Evolutionary conservation across 2,888 invertebrate genomes (phyloP).

Genomic region (Drosophila stalkeri): DNA sequence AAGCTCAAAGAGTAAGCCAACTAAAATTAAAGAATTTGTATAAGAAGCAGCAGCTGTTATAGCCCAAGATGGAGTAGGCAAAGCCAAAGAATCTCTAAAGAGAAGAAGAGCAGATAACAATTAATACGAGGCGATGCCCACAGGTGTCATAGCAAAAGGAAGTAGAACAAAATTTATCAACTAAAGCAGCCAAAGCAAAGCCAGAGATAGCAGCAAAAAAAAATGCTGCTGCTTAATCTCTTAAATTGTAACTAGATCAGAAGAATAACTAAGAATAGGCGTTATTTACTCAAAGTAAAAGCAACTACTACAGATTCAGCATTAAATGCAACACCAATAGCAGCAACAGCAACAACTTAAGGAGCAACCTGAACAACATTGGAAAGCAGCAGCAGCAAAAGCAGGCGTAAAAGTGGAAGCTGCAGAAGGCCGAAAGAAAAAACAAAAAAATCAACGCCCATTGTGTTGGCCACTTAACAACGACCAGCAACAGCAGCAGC

Average conservation of each 20-base stretch:
- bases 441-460: constrained; percentile 33
- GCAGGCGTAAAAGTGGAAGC: constrained; percentile 10
- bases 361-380: neutral
- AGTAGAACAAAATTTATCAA: neutral
- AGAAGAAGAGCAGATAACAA: neutral
- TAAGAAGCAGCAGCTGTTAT: neutral
- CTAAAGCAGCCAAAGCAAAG: neutral
- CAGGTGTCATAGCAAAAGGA: neutral
- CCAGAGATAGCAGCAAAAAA: neutral
- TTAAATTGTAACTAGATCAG: neutral
- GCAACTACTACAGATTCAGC: neutral
- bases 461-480: constrained; percentile 48
- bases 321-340: neutral
- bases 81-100: neutral
- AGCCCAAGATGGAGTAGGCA: too few relatives aligned
- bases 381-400: neutral
- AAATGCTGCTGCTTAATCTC: too few relatives aligned
- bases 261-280: neutral
- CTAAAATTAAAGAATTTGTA: neutral
- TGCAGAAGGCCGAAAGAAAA: neutral
- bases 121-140: neutral
- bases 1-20: too few relatives aligned
- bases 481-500: constrained; percentile 15
- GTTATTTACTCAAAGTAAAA: neutral
- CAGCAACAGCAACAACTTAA: neutral